Evolutionary conservation across 1,140 invertebrate species (phyloP).

Genomic region (Pseudomyrmex sp.): DNA sequence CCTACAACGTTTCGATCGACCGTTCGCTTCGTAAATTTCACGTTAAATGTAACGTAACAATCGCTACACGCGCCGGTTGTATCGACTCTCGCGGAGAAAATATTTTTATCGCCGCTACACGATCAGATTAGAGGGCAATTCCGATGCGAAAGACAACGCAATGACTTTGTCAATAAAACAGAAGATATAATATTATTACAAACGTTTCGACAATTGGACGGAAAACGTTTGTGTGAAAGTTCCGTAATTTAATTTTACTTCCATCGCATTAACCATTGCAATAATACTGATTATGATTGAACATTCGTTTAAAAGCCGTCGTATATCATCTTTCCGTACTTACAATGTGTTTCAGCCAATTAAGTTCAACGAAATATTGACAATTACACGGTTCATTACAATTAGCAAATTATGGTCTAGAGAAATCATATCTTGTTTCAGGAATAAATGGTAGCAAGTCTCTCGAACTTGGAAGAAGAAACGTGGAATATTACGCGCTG

Average conservation of each 20-base stretch:
- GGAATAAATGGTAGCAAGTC: constrained; percentile 8
- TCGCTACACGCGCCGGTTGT: not conserved
- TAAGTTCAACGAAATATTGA: constrained; percentile 38
- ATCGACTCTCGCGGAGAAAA: constrained; percentile 1
- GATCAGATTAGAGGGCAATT: not conserved
- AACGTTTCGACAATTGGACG: not conserved
- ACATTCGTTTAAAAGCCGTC: not conserved
- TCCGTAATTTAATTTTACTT: constrained; percentile 20
- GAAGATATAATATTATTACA: constrained; percentile 19
- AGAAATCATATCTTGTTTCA: constrained; percentile 22
- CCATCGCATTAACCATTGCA: constrained; percentile 8
- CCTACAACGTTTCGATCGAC: constrained; percentile 28
- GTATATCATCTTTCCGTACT: constrained; percentile 1
- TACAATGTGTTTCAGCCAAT: not conserved
- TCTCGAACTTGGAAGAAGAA: constrained; percentile 7
- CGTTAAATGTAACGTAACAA: constrained; percentile 1
- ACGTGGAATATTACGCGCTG: not conserved
- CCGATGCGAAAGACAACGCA: too few species aligned
- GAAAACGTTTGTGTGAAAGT: not conserved
- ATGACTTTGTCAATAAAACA: not conserved
- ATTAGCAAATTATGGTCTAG: constrained; percentile 21
- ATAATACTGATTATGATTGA: constrained; percentile 29
- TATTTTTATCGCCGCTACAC: constrained; percentile 1
- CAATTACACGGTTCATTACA: constrained; percentile 28
- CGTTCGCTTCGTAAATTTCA: not conserved